Evolutionary conservation across 2,888 invertebrate genomes (phyloP), one percentile per base, ranked within the genome.

Genomic region (Acanthosoma haemorrhoidale): DNA sequence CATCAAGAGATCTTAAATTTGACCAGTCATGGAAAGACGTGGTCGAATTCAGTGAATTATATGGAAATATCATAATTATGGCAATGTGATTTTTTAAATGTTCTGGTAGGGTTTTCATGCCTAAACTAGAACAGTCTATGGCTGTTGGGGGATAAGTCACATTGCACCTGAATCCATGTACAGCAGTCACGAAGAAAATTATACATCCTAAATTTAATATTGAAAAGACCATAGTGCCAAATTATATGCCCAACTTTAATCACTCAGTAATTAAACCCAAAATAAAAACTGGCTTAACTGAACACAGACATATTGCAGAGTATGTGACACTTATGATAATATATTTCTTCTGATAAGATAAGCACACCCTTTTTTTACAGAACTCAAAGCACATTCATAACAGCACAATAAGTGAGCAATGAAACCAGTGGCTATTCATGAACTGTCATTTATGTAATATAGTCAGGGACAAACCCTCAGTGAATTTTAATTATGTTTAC

Each of bases 1-100:
- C 4, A 38, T 73, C 73, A 3, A 73, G 15, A 31, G 58, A 69
- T 61, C 58, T 66, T 9, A 73, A 39, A 25, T 25, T 25, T 8
- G n/a, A 15, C 72, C 72, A 73, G 15, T 59, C 31, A 15, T 38
- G 32, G n/a, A 73, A 69, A 21, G 43, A 34, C 57, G 34, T 4
- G 15, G 64, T 38, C 4, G 66, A 69, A n/a, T 63, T 51, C 29
- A 73, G 51, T 9, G 58, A 43, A 59, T 64, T 67, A 32, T 73
- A 38, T 13, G 66, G 13, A n/a, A 71, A 41, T 5, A 51, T 51
- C 51, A 51, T 25, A 5, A 51, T n/a, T n/a, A 25, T 51, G 21
- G 25, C 51, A 25, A 51, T 51, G 51, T 51, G 51, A 60, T 60
- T 15, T 60, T 60, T 36, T 5, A 60, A 60, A 34, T 60, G 60